Conservation (phyloP, 2,797 vertebrate genomes). For the Benthosema pterotum region DNA sequence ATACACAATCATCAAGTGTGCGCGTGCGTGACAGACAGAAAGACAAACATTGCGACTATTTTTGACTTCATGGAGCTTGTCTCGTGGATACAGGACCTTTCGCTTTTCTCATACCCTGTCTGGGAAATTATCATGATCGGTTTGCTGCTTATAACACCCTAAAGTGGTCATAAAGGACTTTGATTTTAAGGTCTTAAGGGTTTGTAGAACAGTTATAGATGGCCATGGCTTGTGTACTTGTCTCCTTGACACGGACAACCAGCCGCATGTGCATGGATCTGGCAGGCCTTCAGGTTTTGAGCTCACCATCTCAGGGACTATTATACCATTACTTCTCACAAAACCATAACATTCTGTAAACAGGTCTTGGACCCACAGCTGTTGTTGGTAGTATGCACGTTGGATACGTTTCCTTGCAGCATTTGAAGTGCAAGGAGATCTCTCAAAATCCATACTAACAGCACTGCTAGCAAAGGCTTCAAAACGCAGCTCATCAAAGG, state of each 20-base stretch:
- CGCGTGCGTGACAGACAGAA: too few species aligned
- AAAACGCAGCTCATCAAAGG: not conserved
- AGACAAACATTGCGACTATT: too few species aligned
- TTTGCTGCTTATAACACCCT: too few species aligned
- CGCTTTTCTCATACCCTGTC: too few species aligned
- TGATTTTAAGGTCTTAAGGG: too few species aligned
- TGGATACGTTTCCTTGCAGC: not conserved
- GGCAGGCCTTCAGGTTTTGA: not conserved
- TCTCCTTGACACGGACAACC: not conserved
- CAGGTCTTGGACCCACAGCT: not conserved
- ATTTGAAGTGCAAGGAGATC: not conserved
- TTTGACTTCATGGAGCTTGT: too few species aligned
- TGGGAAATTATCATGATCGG: too few species aligned
- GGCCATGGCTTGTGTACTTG: too few species aligned
- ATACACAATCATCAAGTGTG: too few species aligned
- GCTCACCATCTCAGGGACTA: not conserved
- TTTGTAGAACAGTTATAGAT: too few species aligned
- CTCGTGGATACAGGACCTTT: too few species aligned
- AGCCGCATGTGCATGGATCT: not conserved
- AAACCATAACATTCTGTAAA: constrained; percentile 2
- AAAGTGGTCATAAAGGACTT: too few species aligned
- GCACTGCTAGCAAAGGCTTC: not conserved
- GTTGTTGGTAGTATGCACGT: not conserved
- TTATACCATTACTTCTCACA: not conserved
- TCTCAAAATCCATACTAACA: not conserved